Evolutionary conservation across 1,140 invertebrate species (phyloP).

Genomic region (Geopemphigus sp.): DNA sequence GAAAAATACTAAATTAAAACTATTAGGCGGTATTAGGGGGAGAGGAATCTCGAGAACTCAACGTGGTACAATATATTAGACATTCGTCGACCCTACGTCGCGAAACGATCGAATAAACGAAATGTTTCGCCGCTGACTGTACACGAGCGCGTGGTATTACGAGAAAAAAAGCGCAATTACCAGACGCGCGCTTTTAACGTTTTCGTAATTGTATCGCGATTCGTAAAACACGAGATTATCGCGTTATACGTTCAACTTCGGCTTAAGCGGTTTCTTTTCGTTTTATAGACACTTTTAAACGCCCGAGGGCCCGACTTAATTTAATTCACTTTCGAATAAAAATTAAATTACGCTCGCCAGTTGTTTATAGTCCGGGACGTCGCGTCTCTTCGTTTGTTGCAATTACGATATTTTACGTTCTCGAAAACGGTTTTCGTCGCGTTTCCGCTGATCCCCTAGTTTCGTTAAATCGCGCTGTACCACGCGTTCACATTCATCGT

Average conservation of each 20-base stretch:
- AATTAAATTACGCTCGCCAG: slow-evolving; percentile 12
- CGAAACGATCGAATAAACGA: too few relatives aligned
- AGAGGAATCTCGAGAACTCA: too few relatives aligned
- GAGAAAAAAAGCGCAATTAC: too few relatives aligned
- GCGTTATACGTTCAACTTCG: neutral
- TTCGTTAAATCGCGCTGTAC: too few relatives aligned
- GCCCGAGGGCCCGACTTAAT: neutral
- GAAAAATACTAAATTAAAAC: too few relatives aligned
- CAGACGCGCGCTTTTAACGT: neutral
- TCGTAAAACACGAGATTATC: neutral
- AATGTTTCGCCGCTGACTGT: neutral
- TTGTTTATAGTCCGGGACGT: neutral
- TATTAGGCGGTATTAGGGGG: too few relatives aligned
- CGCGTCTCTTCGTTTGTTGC: neutral
- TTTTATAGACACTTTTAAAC: neutral
- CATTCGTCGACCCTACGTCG: too few relatives aligned
- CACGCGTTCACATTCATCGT: too few relatives aligned
- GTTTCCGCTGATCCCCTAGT: too few relatives aligned
- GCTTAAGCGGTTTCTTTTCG: neutral
- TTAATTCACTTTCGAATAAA: neutral
- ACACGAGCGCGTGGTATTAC: neutral
- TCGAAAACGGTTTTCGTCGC: neutral
- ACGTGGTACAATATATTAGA: too few relatives aligned
- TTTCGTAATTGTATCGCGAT: neutral
- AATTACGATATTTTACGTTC: neutral